Percentiles rank a stretch among this genome's conserved stretches.
Conservation (phyloP, 2,113 vertebrate species). For the Ceyx melanurus region DNA sequence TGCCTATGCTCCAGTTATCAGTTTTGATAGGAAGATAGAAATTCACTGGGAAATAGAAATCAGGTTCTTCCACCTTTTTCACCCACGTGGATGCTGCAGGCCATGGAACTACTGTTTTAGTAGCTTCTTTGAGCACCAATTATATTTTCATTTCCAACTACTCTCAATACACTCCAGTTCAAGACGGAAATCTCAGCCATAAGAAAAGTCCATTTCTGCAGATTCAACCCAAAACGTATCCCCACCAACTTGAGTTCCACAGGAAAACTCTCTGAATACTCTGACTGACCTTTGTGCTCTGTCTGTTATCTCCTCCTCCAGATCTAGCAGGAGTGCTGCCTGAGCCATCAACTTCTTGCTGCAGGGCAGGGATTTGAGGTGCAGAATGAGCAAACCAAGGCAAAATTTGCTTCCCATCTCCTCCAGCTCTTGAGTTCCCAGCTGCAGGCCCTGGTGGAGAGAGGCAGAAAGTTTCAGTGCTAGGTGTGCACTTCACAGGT, state of each 20-base stretch:
- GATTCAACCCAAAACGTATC: background rate
- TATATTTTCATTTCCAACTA: background rate
- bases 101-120: background rate
- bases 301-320: conserved; percentile 77
- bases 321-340: conserved; percentile 68
- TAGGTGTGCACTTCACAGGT: background rate
- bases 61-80: background rate
- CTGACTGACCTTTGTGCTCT: conserved; percentile 70
- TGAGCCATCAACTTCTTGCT: conserved; percentile 74
- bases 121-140: background rate
- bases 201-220: background rate
- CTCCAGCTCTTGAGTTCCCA: conserved; percentile 85
- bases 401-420: conserved; percentile 94
- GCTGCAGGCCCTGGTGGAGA: conserved; percentile 84
- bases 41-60: background rate
- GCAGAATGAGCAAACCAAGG: conserved; percentile 85
- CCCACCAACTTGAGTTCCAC: background rate
- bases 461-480: background rate
- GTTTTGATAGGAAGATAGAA: background rate
- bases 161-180: background rate
- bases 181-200: background rate
- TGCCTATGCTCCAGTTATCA: background rate
- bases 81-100: background rate
- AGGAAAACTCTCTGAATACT: background rate
- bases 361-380: conserved; percentile 77